Evolutionary conservation across 2,113 vertebrate genomes (phyloP).

Genomic region (Aspiorhynchus laticeps): DNA sequence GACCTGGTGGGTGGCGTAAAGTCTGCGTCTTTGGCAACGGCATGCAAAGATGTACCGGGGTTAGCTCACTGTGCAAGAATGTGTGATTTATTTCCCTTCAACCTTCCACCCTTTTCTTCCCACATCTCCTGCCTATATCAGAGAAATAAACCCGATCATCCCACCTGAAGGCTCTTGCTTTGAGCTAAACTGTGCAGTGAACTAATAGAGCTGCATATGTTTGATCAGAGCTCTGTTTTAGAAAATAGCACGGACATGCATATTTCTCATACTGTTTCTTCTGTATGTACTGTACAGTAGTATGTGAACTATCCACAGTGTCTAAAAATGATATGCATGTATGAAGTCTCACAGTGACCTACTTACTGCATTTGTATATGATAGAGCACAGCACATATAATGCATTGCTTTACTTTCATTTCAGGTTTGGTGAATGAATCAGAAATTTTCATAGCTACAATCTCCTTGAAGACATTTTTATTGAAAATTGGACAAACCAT

Average conservation of each 20-base stretch:
- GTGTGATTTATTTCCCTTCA: conserved; percentile 51
- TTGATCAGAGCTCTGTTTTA: neutral
- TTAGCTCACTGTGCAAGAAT: conserved; percentile 52
- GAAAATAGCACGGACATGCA: neutral
- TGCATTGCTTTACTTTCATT: neutral
- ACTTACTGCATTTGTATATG: neutral
- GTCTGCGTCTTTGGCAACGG: neutral
- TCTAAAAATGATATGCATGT: neutral
- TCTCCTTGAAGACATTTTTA: too few species aligned
- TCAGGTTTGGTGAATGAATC: too few species aligned
- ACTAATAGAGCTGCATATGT: neutral
- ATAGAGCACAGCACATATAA: neutral
- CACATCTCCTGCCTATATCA: conserved; percentile 3
- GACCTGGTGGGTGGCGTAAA: neutral
- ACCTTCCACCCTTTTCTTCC: conserved; percentile 38
- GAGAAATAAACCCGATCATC: neutral
- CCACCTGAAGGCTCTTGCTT: neutral
- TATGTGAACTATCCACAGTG: neutral
- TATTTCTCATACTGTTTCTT: neutral
- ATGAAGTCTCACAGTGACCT: neutral
- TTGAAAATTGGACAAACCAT: too few species aligned
- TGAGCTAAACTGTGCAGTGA: neutral
- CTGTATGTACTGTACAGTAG: neutral
- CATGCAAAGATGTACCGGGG: conserved; percentile 22
- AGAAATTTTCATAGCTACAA: too few species aligned